Conservation (phyloP, 53 echinoderm and acorn worm genomes). For the Mesocentrotus franciscanus region DNA sequence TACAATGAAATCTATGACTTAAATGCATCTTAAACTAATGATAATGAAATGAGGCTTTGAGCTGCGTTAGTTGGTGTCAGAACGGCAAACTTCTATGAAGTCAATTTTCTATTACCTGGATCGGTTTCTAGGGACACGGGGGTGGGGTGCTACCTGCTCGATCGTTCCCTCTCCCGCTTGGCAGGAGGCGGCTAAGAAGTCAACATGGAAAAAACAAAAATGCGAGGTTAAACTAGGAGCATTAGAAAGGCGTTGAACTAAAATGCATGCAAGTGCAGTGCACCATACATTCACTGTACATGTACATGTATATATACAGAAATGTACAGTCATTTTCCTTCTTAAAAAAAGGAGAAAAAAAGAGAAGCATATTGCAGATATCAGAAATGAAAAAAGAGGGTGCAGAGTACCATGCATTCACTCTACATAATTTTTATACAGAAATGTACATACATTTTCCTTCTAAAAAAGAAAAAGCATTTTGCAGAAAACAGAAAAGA, state of each 20-base stretch:
- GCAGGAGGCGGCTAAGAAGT: slow-evolving; percentile 43
- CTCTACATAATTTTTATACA: too few relatives aligned
- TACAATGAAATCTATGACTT: neutral
- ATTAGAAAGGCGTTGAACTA: neutral
- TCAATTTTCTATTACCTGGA: slow-evolving; percentile 53
- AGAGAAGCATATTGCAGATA: neutral
- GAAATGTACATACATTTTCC: too few relatives aligned
- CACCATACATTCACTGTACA: neutral
- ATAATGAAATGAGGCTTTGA: neutral
- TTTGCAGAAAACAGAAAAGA: too few relatives aligned
- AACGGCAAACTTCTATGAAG: neutral
- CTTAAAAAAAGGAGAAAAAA: neutral
- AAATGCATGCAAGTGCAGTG: neutral
- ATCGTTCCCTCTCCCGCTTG: slow-evolving; percentile 36
- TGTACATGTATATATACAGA: too few relatives aligned
- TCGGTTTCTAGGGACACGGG: slow-evolving; percentile 55
- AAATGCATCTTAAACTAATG: neutral
- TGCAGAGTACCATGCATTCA: neutral
- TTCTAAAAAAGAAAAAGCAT: too few relatives aligned
- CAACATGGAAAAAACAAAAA: neutral
- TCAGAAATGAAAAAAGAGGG: neutral
- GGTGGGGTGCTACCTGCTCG: slow-evolving; percentile 51
- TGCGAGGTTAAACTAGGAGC: neutral
- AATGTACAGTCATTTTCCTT: neutral
- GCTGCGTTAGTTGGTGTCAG: neutral